These are phyloP conservation scores for Scaeva pyrastri DNA, from an alignment of 2,888 invertebrate genomes.

Conservation along the genomic window DNA sequence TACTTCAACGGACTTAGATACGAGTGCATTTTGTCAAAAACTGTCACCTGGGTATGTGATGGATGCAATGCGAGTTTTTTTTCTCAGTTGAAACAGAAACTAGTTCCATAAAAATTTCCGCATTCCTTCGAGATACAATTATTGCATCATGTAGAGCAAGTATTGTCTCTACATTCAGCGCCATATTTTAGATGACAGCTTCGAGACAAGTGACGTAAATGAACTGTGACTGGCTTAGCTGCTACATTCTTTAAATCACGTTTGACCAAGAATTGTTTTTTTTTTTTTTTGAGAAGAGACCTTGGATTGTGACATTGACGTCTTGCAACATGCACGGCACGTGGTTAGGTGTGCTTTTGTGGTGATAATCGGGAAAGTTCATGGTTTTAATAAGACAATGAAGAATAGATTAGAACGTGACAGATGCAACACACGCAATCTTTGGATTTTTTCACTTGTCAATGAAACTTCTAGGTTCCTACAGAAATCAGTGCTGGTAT, in stretches of 20 bases:
- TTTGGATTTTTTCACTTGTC: background rate
- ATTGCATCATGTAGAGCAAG: conserved; percentile 30
- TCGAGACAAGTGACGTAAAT: conserved; percentile 11
- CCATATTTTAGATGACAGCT: background rate
- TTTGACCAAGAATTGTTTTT: conserved; percentile 24
- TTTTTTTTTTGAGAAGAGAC: background rate
- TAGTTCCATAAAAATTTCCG: conserved; percentile 24
- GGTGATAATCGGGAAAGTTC: background rate
- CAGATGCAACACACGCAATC: conserved; percentile 16
- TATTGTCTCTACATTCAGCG: background rate
- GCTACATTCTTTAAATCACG: conserved; percentile 16
- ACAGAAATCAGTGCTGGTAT: too few relatives aligned
- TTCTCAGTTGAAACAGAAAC: background rate
- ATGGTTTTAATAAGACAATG: background rate
- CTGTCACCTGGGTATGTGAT: background rate
- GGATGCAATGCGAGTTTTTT: background rate
- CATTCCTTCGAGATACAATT: conserved; percentile 6
- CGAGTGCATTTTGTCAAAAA: conserved; percentile 14
- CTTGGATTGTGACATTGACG: conserved; percentile 1
- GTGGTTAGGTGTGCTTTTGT: background rate
- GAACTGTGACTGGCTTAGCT: background rate
- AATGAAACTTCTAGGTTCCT: background rate
- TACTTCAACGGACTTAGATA: conserved; percentile 10
- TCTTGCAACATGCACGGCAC: conserved; percentile 1
- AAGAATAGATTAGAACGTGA: background rate